phyloP scores from a whole-genome alignment of 2,113 vertebrate genomes.

The Crocuta crocuta region DNA sequence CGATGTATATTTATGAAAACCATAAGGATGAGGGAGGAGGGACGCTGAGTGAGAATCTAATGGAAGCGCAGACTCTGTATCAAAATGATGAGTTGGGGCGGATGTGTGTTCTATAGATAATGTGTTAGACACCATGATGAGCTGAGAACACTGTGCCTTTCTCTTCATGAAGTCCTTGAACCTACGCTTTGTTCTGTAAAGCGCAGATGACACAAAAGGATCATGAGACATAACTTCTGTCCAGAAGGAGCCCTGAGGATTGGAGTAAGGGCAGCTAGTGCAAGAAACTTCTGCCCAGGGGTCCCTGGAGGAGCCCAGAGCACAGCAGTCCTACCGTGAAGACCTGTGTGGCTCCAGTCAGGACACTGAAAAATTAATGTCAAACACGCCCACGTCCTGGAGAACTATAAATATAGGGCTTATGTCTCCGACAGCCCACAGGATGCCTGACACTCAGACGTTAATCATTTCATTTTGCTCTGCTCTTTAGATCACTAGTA shows the following conservation, averaged over 20 bases:
- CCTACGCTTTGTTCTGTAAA: not conserved
- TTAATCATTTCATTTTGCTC: not conserved
- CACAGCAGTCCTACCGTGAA: too few relatives aligned
- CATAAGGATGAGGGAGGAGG: not conserved
- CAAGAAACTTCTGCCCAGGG: not conserved
- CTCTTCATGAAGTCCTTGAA: rapidly evolving
- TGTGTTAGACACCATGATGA: rapidly evolving
- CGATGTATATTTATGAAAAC: not conserved
- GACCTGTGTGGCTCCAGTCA: not conserved
- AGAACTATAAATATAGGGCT: rapidly evolving
- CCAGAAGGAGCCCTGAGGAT: not conserved
- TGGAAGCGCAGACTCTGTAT: not conserved
- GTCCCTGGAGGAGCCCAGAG: not conserved
- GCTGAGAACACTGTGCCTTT: not conserved
- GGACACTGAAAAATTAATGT: rapidly evolving
- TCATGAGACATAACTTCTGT: not conserved
- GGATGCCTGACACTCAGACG: not conserved
- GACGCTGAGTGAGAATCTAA: not conserved
- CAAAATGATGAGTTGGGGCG: rapidly evolving
- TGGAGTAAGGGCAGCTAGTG: not conserved
- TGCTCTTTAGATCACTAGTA: not conserved
- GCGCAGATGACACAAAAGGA: not conserved
- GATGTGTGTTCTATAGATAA: not conserved
- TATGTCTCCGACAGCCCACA: rapidly evolving
- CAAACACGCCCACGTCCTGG: rapidly evolving